phyloP scores from a whole-genome alignment of 2,113 vertebrate species.

The Maccullochella peelii region DNA sequence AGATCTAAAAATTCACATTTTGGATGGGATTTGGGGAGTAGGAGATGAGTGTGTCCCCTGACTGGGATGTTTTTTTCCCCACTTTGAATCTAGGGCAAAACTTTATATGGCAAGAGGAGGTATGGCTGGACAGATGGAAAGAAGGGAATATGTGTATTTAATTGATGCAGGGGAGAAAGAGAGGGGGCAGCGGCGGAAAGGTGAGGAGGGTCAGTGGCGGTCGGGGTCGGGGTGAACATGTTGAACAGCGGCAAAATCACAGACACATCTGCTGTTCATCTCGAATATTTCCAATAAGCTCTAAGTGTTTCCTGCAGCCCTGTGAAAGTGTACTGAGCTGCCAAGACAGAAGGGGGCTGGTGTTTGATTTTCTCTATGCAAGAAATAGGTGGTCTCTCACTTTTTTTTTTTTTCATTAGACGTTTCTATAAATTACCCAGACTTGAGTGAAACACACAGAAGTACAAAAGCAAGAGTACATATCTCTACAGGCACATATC shows the following conservation, averaged over 20 bases:
- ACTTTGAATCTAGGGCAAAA: slow-evolving; percentile 61
- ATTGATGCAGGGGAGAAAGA: slow-evolving; percentile 31
- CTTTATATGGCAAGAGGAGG: slow-evolving; percentile 41
- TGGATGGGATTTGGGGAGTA: slow-evolving; percentile 24
- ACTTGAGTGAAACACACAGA: slow-evolving; percentile 8
- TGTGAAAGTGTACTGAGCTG: slow-evolving; percentile 46
- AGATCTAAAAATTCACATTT: slow-evolving; percentile 64
- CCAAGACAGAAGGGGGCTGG: slow-evolving; percentile 25
- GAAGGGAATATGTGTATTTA: slow-evolving; percentile 48
- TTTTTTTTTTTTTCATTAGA: slow-evolving; percentile 11
- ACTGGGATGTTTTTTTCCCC: slow-evolving; percentile 28
- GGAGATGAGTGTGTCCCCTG: slow-evolving; percentile 18
- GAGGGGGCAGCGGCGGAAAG: slow-evolving; percentile 12
- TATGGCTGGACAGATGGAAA: slow-evolving; percentile 59
- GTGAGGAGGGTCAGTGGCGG: slow-evolving; percentile 47
- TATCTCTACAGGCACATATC: slow-evolving; percentile 26
- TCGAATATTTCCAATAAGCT: slow-evolving; percentile 68
- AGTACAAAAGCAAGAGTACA: slow-evolving; percentile 33
- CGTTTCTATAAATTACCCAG: slow-evolving; percentile 48
- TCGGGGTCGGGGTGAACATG: slow-evolving; percentile 55
- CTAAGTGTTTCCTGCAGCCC: slow-evolving; percentile 69
- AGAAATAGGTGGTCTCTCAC: slow-evolving; percentile 40
- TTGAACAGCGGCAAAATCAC: slow-evolving; percentile 67
- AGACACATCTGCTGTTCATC: slow-evolving; percentile 77
- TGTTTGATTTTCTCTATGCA: slow-evolving; percentile 46